Base-by-base conservation (phyloP, 2,888 invertebrate genomes). In the Balanococcus diminutus region DNA sequence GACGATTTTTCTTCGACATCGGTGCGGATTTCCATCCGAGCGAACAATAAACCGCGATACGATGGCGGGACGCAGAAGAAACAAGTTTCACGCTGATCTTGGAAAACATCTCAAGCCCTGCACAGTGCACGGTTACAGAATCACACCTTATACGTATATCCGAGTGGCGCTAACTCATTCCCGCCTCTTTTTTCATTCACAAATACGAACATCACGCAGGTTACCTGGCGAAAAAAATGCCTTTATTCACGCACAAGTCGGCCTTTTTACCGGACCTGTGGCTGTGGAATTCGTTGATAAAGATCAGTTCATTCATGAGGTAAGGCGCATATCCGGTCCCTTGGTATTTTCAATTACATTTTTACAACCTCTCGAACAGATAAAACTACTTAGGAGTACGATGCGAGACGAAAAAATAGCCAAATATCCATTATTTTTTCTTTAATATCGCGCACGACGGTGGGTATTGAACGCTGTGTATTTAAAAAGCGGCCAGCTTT, bases 301-400 rank as follows among this genome's bases (percentile, higher is more conserved):
- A 19, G 85, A 85, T 85, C 85, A 36, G 84, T 85, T 85, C 79
- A 85, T 85, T 85, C 85, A 85, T 85, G 46, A 85, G 85, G 85
- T 85, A 72, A 84, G 84, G 84, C 84, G 84, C 84, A 84, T 84
- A 84, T 84, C 84, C 84, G 67, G 84, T 84, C 84, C 67, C 67
- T 39, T 25, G 84, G 72, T 84, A 84, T 84, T 84, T 84, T 84
- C 84, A 84, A 84, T 84, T 84, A 84, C 84, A 84, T 42, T 84
- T 84, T 84, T 84, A 84, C 61, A 84, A 84, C 84, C 56, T 61
- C 28, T 61, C 51, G 67, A 79, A 83, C 83, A 83, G 83, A 83
- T 72, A 84, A 84, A 84, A 84, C 84, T 84, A 84, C 84, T 84
- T 84, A 67, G 56, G 67, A n/a, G 84, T 31, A 67, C n/a, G 8